Percentiles rank a stretch among this genome's conserved stretches.
These are phyloP conservation scores for Daubentonia madagascariensis DNA, from an alignment of 2,113 vertebrate species.

Conservation along the genomic window DNA sequence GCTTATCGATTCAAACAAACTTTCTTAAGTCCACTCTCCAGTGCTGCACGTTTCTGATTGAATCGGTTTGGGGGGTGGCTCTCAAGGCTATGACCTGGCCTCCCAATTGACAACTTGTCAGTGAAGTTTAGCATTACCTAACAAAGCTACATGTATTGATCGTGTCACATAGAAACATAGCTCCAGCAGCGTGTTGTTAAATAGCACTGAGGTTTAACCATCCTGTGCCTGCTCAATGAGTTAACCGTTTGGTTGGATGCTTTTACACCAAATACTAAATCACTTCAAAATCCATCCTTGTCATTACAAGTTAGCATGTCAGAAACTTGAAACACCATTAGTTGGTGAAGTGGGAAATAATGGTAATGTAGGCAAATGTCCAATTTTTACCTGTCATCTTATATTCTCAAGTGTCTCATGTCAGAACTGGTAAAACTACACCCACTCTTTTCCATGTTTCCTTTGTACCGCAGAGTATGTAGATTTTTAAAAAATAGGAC, in stretches of 20 bases:
- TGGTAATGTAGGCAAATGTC: no score
- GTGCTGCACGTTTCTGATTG: fast-evolving
- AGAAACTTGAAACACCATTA: neutral
- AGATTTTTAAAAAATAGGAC: neutral
- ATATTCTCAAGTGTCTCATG: neutral
- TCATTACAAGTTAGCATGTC: neutral
- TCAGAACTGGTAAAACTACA: neutral
- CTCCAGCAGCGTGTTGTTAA: neutral
- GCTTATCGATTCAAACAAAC: neutral
- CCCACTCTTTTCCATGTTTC: neutral
- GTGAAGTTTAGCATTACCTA: neutral
- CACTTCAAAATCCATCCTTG: neutral
- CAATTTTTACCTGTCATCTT: neutral
- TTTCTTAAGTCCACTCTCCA: neutral
- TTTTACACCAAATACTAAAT: neutral
- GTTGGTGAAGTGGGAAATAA: neutral
- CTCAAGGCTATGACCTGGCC: neutral
- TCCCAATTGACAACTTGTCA: fast-evolving
- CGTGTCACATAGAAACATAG: fast-evolving
- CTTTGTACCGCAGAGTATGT: neutral
- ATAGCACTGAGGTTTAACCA: neutral
- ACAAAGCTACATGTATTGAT: neutral
- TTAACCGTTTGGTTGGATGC: neutral
- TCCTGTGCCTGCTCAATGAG: neutral
- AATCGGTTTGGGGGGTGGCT: neutral